These are phyloP conservation scores for Porites divaricata DNA, from an alignment of 92 coral and sea anemone genomes.

Conservation along the genomic window DNA sequence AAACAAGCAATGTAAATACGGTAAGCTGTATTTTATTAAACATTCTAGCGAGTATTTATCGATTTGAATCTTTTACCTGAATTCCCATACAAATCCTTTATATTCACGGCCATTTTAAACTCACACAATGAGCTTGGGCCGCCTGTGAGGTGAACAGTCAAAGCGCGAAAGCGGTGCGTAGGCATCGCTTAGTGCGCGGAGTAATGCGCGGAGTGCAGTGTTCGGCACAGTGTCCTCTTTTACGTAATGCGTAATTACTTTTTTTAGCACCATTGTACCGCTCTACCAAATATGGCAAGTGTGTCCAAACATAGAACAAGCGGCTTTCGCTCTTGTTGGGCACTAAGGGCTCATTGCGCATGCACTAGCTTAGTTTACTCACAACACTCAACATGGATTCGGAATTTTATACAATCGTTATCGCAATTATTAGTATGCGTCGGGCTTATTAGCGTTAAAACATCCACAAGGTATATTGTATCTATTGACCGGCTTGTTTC, in stretches of 20 bases:
- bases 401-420: conserved; percentile 33
- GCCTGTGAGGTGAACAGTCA: conserved; percentile 10
- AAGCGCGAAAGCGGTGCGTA: not conserved
- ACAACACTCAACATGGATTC: conserved; percentile 61
- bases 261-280: not conserved
- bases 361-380: conserved; percentile 65
- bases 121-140: too few relatives aligned
- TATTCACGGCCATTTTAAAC: too few relatives aligned
- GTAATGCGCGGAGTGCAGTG: not conserved
- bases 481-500: not conserved
- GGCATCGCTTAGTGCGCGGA: not conserved
- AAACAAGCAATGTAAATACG: too few relatives aligned
- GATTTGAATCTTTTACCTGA: too few relatives aligned
- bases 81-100: too few relatives aligned
- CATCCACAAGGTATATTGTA: not conserved
- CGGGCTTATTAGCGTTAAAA: conserved; percentile 11
- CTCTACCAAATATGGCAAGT: conserved; percentile 33
- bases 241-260: not conserved
- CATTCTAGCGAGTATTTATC: too few relatives aligned
- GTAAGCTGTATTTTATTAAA: too few relatives aligned
- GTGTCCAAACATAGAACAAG: conserved; percentile 49
- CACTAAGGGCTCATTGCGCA: conserved; percentile 35
- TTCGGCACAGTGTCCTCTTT: not conserved
- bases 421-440: conserved; percentile 29
- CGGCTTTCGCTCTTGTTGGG: not conserved